Conservation (phyloP, 2,888 invertebrate genomes). For the Pseudococcus viburni region DNA sequence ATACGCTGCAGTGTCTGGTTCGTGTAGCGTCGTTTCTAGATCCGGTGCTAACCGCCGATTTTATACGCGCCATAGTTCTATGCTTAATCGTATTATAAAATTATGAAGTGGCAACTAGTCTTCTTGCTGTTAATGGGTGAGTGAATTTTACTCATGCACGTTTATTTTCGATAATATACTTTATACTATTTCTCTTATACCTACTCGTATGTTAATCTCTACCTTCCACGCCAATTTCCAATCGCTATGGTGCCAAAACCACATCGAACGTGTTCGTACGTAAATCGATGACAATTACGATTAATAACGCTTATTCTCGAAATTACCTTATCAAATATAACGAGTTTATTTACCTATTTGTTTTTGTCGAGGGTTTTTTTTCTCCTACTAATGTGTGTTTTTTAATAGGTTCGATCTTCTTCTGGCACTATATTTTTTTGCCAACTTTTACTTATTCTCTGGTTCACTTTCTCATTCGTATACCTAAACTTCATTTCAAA, state of each 20-base stretch:
- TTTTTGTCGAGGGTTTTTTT: not conserved
- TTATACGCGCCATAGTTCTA: slow-evolving; percentile 15
- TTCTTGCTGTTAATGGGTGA: slow-evolving; percentile 63
- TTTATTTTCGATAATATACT: slow-evolving; percentile 4
- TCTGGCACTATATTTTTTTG: not conserved
- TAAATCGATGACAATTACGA: too few relatives aligned
- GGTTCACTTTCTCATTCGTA: slow-evolving; percentile 17
- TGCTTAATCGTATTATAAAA: slow-evolving; percentile 51
- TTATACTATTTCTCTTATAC: not conserved
- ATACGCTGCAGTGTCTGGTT: slow-evolving; percentile 58
- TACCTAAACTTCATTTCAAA: not conserved
- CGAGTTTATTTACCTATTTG: too few relatives aligned
- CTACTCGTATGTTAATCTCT: not conserved
- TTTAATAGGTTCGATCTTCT: slow-evolving; percentile 10
- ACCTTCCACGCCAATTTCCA: too few relatives aligned
- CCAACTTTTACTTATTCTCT: not conserved
- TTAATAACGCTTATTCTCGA: too few relatives aligned
- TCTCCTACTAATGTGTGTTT: not conserved
- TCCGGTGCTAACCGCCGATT: slow-evolving; percentile 25
- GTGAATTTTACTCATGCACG: slow-evolving; percentile 30
- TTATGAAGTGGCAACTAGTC: slow-evolving; percentile 64
- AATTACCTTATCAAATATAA: too few relatives aligned
- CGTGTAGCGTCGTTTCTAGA: slow-evolving; percentile 44
- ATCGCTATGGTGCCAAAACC: too few relatives aligned
- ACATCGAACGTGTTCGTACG: too few relatives aligned